Base-by-base conservation (phyloP, 2,888 invertebrate genomes). In the Athalia circularis region DNA sequence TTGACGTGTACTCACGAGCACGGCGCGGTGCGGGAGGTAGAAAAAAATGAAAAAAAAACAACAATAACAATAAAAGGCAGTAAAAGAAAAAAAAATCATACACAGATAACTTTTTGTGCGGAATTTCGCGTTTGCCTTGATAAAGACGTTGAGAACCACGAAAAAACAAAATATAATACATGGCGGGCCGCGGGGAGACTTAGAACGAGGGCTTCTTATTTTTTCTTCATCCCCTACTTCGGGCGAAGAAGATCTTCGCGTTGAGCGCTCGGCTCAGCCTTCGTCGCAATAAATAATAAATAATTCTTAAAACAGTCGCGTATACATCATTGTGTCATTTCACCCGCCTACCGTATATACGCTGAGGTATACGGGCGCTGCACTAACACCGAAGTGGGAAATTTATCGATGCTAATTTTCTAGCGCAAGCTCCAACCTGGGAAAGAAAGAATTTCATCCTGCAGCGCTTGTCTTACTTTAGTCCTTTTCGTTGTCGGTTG, bases 341-440 rank as follows among this genome's bases (percentile, higher is more conserved):
- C 86, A 86, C 81, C 82, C 81, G 86, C 80, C 85, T 86, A 85
- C 85, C 85, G 85, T 84, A 82, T 85, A 83, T 82, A 79, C 83
- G 82, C 74, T 81, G 29, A 29, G 29, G 29, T 29, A 29, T 85
- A 83, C 82, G 48, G 82, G 85, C 84, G 85, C 80, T 80, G 81
- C 80, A 83, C 83, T 86, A 86, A 86, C 84, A 84, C 83, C 84
- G 85, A 81, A 77, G 77, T 80, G 78, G 87, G 82, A 89, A 90
- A 90, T 90, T 90, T 90, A 90, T 90, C 88, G 90, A 89, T 90
- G 90, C 89, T 90, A 90, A 90, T 90, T 90, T 90, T 87, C 90
- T 87, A 85, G 85, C 86, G 84, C 85, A 84, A 85, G 85, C 84
- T 80, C 85, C 86, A 80, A 83, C 84, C 29, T 29, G 29, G 29